Evolutionary conservation across 2,888 invertebrate species (phyloP), one percentile per base, ranked within the genome.

Genomic region (Ptychoptera albimana): DNA sequence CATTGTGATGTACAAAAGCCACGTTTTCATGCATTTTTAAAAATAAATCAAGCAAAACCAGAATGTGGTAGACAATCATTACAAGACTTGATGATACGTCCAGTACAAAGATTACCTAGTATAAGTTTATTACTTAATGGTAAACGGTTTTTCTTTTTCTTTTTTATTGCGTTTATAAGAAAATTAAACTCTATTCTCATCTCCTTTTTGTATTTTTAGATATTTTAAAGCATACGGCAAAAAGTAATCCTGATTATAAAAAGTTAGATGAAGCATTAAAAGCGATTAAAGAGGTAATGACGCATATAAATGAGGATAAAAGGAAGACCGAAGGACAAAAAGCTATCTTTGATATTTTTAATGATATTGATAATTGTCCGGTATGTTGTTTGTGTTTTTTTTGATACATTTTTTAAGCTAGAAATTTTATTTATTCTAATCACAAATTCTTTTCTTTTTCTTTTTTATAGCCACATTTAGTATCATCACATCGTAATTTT

Each of bases 311-410:
- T 67, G 96, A 97, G 70, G 93, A 94, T 67, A 96, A 94, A 66
- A 74, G 94, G 56, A 88, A 86, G 71, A 92, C 94, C 1, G 97
- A 97, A 68, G 88, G 88, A 11, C 89, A 93, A 65, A 77, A 93
- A 60, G 89, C 85, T 53, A 85, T 97, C 75, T 94, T 98, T 68
- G 91, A 93, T 68, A 89, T 96, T 52, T 88, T 94, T 67, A 92
- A 96, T 63, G 94, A 96, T 61, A 97, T 98, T 57, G 96, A 97
- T 61, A 88, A 91, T 64, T 96, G 94, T 65, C 96, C 97, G 51
- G 88, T 88, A 63, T 70, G 71, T 68, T 45, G 37, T 35, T 12
- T 40, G 23, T 15, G 39, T 37, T 29, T 39, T 38, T 12, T 34
- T 13, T 37, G 34, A 31, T 23, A 42, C 44, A 29, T 29, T 29